Evolutionary conservation across 2,888 invertebrate genomes (phyloP), one percentile per base, ranked within the genome.

Genomic region (Lathronympha strigana): DNA sequence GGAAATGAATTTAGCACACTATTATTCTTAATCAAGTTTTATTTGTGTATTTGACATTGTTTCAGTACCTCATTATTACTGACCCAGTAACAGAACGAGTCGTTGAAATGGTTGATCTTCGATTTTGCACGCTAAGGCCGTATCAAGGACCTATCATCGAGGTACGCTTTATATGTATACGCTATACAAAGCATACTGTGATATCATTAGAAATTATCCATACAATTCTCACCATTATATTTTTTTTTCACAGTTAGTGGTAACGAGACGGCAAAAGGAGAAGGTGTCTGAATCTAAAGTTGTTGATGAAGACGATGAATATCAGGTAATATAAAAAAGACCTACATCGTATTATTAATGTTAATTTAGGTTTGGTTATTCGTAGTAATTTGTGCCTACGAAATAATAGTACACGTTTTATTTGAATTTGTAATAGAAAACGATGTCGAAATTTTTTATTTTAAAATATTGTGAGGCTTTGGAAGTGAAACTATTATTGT

Each of bases 81-180:
- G 87, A 90, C 0, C 77, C 81, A 1, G 84, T 83, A 13, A 72
- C 84, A 1, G 88, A 90, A 66, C 79, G 80, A 2, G 80, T 90
- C 49, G 72, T 86, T 1, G 90, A 91, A 72, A 89, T 86, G 87
- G 83, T 91, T 2, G 87, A 89, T 54, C 78, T 86, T 17, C 80
- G 77, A 4, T 76, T 66, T 33, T 90, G 90, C 71, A 69, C 74
- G 0, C 69, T 91, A 5, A 72, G 73, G 0, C 78, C 86, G 0
- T 83, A 80, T 68, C 69, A 76, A 19, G 88, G 84, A 23, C 69
- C 79, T 13, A 69, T 81, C 9, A 76, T 90, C 17, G 82, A 87
- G 82, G 90, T 89, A 71, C 71, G 63, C 9, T 21, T 13, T 45
- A 43, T 1, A 43, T 21, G 11, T 51, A 43, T 11, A 8, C 3